Evolutionary conservation across 2,797 vertebrate species (phyloP).

Genomic region (Coracias cyanogaster): DNA sequence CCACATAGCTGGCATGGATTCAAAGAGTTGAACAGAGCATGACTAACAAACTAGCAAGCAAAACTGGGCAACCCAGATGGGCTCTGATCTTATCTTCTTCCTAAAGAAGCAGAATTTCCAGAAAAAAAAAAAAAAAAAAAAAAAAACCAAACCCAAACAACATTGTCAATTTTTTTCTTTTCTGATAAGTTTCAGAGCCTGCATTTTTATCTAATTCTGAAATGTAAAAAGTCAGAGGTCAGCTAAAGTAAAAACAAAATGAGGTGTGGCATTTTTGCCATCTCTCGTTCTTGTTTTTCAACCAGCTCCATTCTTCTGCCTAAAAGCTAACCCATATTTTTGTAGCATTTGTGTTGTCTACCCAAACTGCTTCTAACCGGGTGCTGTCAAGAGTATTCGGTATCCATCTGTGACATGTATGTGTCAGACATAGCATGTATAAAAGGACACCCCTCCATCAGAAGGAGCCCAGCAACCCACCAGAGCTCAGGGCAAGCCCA

Average conservation of each 20-base stretch:
- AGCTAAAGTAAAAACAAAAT: neutral
- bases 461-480: neutral
- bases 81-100: neutral
- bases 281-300: neutral
- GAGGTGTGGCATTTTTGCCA: neutral
- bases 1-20: neutral
- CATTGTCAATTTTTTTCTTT: neutral
- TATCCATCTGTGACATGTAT: neutral
- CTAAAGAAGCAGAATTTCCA: neutral
- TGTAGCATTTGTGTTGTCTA: neutral
- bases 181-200: neutral
- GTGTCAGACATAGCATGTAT: neutral
- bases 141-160: neutral
- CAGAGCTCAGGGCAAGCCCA: constrained; percentile 8
- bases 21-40: neutral
- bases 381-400: neutral
- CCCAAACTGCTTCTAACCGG: neutral
- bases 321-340: neutral
- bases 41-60: neutral
- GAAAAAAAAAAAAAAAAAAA: too few relatives aligned
- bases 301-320: neutral
- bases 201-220: neutral
- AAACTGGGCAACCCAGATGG: neutral
- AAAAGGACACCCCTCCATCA: neutral
- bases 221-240: neutral